These are phyloP conservation scores for Drosophila navojoa DNA, from an alignment of 1,140 invertebrate genomes.

Conservation along the genomic window DNA sequence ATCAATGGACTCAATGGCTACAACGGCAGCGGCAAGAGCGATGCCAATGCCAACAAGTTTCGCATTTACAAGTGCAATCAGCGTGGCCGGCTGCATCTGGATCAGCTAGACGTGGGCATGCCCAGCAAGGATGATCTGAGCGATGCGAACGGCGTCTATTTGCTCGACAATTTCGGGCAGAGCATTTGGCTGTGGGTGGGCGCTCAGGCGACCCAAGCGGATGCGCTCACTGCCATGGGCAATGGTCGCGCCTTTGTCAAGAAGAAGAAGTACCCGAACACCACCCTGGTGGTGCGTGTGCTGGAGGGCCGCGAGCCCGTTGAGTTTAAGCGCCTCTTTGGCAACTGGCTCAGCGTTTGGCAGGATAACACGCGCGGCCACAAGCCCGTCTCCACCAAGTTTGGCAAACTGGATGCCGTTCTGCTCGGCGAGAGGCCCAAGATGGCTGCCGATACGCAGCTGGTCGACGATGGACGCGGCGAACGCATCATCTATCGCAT, in stretches of 20 bases:
- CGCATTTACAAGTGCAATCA: slow-evolving; percentile 90
- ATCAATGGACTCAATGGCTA: neutral
- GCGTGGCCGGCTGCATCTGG: slow-evolving; percentile 92
- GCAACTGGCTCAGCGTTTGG: slow-evolving; percentile 88
- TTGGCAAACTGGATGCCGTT: slow-evolving; percentile 84
- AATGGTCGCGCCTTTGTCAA: slow-evolving; percentile 95
- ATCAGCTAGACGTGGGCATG: slow-evolving; percentile 94
- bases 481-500: slow-evolving; percentile 89
- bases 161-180: slow-evolving; percentile 93
- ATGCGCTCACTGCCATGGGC: slow-evolving; percentile 90
- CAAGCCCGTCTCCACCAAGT: slow-evolving; percentile 76
- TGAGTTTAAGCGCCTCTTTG: slow-evolving; percentile 94
- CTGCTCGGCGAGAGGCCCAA: slow-evolving; percentile 85
- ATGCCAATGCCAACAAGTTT: slow-evolving; percentile 83
- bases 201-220: slow-evolving; percentile 88
- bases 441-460: slow-evolving; percentile 90
- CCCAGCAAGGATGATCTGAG: slow-evolving; percentile 91
- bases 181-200: slow-evolving; percentile 98
- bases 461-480: slow-evolving; percentile 96
- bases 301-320: slow-evolving; percentile 92
- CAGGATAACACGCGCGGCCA: slow-evolving; percentile 74
- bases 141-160: slow-evolving; percentile 87
- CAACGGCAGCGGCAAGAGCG: slow-evolving; percentile 52
- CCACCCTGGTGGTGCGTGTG: slow-evolving; percentile 91
- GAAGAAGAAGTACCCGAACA: slow-evolving; percentile 92